These are phyloP conservation scores for Sardinella longiceps DNA, from an alignment of 2,797 vertebrate genomes.

Conservation along the genomic window DNA sequence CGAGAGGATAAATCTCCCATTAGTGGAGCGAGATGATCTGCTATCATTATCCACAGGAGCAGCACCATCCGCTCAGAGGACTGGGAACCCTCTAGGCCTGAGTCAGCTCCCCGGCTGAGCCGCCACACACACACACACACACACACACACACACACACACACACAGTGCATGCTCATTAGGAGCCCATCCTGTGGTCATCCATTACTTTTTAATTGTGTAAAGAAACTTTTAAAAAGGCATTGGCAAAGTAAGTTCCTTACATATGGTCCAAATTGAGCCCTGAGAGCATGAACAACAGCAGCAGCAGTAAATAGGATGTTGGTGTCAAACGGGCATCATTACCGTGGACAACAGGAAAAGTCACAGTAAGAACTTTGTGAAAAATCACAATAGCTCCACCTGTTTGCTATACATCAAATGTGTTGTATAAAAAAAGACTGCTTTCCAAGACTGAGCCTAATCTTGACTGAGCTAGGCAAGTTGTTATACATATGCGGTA, in stretches of 20 bases:
- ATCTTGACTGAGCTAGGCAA: conserved; percentile 10
- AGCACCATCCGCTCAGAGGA: background rate
- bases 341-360: conserved; percentile 41
- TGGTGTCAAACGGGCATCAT: conserved; percentile 23
- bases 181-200: conserved; percentile 36
- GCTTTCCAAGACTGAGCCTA: conserved; percentile 2
- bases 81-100: background rate
- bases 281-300: conserved; percentile 43
- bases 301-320: conserved; percentile 41
- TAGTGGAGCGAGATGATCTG: background rate
- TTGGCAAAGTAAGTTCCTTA: conserved; percentile 29
- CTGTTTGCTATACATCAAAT: conserved; percentile 19
- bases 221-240: conserved; percentile 30
- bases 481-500: background rate
- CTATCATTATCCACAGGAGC: conserved; percentile 19
- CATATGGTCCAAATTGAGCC: conserved; percentile 40
- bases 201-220: conserved; percentile 36
- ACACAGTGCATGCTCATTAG: conserved; percentile 22
- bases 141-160: conserved; percentile 11
- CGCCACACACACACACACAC: background rate
- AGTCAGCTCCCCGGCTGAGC: background rate
- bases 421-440: background rate
- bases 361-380: conserved; percentile 37
- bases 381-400: conserved; percentile 1
- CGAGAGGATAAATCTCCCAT: conserved; percentile 50